These are phyloP conservation scores for Strigops habroptila DNA, from an alignment of 2,113 vertebrate species.

Conservation along the genomic window DNA sequence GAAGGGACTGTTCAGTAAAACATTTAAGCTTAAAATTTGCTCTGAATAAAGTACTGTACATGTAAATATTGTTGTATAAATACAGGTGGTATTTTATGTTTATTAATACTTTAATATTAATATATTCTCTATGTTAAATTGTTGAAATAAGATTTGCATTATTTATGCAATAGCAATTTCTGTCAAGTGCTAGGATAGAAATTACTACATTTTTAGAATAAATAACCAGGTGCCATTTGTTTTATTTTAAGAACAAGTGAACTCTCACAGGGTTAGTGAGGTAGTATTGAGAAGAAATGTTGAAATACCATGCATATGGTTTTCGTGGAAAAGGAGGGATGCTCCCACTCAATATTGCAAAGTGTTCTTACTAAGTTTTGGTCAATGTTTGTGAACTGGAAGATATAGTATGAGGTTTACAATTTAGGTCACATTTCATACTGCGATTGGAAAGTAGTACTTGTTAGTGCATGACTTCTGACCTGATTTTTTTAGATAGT, in stretches of 20 bases:
- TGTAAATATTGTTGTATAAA: background rate
- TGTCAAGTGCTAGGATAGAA: background rate
- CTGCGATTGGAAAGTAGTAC: background rate
- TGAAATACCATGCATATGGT: background rate
- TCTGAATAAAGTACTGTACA: background rate
- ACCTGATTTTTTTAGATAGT: background rate
- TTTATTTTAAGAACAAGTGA: constrained; percentile 6
- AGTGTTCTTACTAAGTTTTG: background rate
- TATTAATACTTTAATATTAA: background rate
- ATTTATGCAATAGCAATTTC: background rate
- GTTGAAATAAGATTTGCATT: background rate
- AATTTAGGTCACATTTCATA: background rate
- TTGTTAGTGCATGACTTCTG: background rate
- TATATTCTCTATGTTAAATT: background rate
- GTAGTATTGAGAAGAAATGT: background rate
- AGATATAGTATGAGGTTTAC: background rate
- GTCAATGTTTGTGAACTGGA: background rate
- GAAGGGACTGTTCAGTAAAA: background rate
- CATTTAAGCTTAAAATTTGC: background rate
- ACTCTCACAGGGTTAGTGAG: background rate
- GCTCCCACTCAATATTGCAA: background rate
- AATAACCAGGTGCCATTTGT: background rate
- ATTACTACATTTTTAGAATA: background rate
- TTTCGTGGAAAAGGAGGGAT: background rate
- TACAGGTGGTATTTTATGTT: background rate